A percentile compares a stretch with the other conserved stretches of the same genome.
Conservation (phyloP, 2,113 vertebrate species). For the Thinocorus orbignyianus region DNA sequence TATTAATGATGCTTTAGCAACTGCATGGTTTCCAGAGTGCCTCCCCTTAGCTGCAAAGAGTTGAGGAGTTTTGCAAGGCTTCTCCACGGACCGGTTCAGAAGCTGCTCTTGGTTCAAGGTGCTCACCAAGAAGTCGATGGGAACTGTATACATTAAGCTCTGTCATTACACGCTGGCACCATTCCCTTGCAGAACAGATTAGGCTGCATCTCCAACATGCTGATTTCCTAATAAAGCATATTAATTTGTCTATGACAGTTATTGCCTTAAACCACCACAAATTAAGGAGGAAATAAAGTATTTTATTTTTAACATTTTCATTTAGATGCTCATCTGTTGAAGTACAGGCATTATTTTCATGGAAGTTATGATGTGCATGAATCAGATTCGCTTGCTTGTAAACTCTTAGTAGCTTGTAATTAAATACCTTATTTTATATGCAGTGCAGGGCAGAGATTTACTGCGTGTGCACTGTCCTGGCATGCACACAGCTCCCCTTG, state of each 20-base stretch:
- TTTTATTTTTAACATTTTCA: constrained; percentile 46
- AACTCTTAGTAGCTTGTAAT: constrained; percentile 34
- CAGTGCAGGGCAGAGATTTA: constrained; percentile 2
- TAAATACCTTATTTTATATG: constrained; percentile 35
- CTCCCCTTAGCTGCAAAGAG: background rate
- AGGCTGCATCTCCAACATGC: constrained; percentile 13
- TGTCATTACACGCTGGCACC: background rate
- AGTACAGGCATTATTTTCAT: constrained; percentile 17
- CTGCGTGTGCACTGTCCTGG: background rate
- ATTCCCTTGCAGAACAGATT: background rate
- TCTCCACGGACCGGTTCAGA: background rate
- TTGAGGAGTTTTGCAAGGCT: background rate
- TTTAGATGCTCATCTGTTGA: constrained; percentile 43
- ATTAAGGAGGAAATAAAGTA: constrained; percentile 41
- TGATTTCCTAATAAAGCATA: constrained; percentile 47
- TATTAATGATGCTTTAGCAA: background rate
- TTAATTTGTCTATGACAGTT: constrained; percentile 48
- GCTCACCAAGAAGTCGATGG: background rate
- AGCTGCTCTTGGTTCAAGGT: background rate
- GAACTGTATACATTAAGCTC: background rate
- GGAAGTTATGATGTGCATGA: constrained; percentile 24
- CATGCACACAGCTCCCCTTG: background rate
- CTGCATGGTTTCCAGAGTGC: background rate
- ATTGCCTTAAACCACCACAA: constrained; percentile 32
- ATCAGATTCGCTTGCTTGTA: constrained; percentile 36